Evolutionary conservation across 2,797 vertebrate species (phyloP).

Genomic region (Amphiprion clarkii): DNA sequence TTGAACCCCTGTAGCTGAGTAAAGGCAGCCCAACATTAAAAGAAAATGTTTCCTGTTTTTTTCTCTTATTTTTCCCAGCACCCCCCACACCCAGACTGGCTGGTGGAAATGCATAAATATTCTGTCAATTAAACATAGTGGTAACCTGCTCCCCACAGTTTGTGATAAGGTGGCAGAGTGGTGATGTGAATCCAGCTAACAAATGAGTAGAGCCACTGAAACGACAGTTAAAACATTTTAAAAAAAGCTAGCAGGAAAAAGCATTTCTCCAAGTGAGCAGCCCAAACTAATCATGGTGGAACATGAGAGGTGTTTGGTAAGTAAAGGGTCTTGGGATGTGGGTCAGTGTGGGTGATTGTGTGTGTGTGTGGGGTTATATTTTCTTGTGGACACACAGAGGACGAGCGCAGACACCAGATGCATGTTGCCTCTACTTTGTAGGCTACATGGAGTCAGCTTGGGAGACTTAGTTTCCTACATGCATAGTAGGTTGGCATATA

Average conservation of each 20-base stretch:
- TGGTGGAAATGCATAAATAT: constrained; percentile 85
- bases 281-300: constrained; percentile 82
- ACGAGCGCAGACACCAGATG: no score
- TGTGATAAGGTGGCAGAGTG: constrained; percentile 86
- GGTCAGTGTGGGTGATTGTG: neutral
- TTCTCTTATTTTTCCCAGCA: neutral
- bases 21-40: no score
- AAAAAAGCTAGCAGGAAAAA: constrained; percentile 82
- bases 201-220: constrained; percentile 83
- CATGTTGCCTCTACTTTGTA: no score
- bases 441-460: no score
- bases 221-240: constrained; percentile 61
- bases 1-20: neutral
- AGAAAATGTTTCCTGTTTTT: no score
- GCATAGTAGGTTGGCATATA: no score
- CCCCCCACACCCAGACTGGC: constrained; percentile 65
- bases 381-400: neutral
- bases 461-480: no score
- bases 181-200: constrained; percentile 88
- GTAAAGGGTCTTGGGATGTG: constrained; percentile 30
- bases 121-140: constrained; percentile 85
- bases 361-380: neutral
- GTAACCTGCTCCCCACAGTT: constrained; percentile 85
- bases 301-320: constrained; percentile 52
- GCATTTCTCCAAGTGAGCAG: constrained; percentile 80